phyloP scores from a whole-genome alignment of 2,888 invertebrate genomes.

The Boloria euphrosyne region DNA sequence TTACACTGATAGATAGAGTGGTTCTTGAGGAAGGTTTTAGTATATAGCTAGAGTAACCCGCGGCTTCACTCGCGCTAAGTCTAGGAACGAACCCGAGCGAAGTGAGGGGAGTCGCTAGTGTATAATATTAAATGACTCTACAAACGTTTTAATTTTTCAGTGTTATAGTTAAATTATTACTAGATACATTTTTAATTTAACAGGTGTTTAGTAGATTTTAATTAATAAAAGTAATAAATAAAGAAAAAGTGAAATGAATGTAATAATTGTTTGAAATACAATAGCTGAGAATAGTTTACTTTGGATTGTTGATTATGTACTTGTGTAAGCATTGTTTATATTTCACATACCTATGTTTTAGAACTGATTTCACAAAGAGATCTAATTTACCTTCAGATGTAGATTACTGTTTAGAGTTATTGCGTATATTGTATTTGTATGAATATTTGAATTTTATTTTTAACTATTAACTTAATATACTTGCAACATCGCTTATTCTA shows the following conservation, averaged over 20 bases:
- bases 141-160: no score
- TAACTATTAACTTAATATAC: no score
- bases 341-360: slow-evolving; percentile 9
- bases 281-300: slow-evolving; percentile 29
- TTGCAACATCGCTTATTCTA: no score
- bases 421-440: neutral
- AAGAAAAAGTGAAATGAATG: slow-evolving; percentile 16
- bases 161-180: no score
- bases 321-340: slow-evolving; percentile 5
- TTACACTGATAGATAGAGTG: no score
- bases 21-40: no score
- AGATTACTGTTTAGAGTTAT: neutral
- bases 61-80: no score
- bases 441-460: neutral
- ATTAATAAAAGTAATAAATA: neutral
- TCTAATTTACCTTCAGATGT: slow-evolving; percentile 22
- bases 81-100: no score
- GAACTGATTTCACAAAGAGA: slow-evolving; percentile 31
- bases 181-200: no score
- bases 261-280: slow-evolving; percentile 30
- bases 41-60: no score
- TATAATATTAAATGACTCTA: no score
- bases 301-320: slow-evolving; percentile 24
- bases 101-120: no score
- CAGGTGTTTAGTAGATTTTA: neutral